Conservation (phyloP, 2,797 vertebrate species). For the Allobates femoralis region DNA sequence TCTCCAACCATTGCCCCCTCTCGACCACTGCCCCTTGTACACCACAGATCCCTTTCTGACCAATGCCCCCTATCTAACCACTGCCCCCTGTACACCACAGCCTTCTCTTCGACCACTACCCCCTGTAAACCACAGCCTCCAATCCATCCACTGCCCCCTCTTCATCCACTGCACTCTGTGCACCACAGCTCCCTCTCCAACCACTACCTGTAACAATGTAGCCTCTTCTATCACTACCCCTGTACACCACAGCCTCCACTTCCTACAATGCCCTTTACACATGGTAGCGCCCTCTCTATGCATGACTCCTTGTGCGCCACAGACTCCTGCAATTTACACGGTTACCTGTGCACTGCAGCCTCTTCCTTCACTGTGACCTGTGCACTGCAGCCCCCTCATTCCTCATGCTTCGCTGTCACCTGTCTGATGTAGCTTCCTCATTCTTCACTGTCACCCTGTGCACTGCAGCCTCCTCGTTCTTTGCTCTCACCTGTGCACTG, state of each 20-base stretch:
- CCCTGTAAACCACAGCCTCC: not conserved
- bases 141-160: not conserved
- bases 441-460: no score
- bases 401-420: no score
- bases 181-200: not conserved
- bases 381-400: no score
- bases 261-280: not conserved
- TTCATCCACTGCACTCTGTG: not conserved
- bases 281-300: no score
- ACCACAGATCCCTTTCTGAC: no score
- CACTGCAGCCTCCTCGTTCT: not conserved
- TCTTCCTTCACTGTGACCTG: no score
- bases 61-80: not conserved
- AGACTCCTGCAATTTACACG: not conserved
- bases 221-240: no score
- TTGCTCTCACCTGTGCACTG: not conserved
- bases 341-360: not conserved
- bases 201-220: not conserved
- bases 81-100: not conserved
- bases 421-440: no score
- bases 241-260: not conserved
- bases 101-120: not conserved
- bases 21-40: no score
- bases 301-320: no score
- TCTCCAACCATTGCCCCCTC: no score